Base-by-base conservation (phyloP, 2,797 vertebrate species). In the Microcaecilia unicolor region DNA sequence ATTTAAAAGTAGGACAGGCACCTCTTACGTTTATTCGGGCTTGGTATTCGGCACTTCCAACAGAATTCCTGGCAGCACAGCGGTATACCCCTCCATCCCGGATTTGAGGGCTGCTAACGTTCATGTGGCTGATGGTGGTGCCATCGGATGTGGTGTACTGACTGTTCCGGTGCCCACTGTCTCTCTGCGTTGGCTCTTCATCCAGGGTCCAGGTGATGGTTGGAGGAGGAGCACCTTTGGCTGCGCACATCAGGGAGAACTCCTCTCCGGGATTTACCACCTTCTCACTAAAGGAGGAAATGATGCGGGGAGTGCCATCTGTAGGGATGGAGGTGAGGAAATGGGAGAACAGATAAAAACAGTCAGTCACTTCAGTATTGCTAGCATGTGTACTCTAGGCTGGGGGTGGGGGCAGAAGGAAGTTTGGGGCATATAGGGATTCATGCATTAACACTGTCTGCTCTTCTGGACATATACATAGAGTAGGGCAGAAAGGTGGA, bases 21-120 rank as follows among this genome's bases (percentile, higher is more conserved):
- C 95, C 95, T 99, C 95, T 99, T 99, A 99, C 95, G 93, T 99
- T 99, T 97, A 99, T 98, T 96, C 93, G 93, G 91, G 94, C 95
- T 96, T 99, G 95, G 85, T 99, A 99, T 87, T 98, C 93, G 85
- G 92, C 93, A 74, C 91, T 90, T 88, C 95, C 95, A 79, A 95
- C 94, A 75, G 93, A 96, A 90, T 99, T 99, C 84, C 91, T 90
- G 67, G 95, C 95, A 18, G 88, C 84, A 83, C 95, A 99, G 67
- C 95, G 90, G 86, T 99, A 99, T 70, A 98, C 92, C 69, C 95
- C 95, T 61, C 95, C 94, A 7, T 70, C 92, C 36, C 87, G 86
- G 70, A 97, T 97, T 72, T 91, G 92, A 20, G 94, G 93, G 78
- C 82, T 75, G 22, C 86, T 96, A 64, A 98, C 85, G 45, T 98